Conservation (phyloP, 1,140 invertebrate species). For the Drosophila carrolli region DNA sequence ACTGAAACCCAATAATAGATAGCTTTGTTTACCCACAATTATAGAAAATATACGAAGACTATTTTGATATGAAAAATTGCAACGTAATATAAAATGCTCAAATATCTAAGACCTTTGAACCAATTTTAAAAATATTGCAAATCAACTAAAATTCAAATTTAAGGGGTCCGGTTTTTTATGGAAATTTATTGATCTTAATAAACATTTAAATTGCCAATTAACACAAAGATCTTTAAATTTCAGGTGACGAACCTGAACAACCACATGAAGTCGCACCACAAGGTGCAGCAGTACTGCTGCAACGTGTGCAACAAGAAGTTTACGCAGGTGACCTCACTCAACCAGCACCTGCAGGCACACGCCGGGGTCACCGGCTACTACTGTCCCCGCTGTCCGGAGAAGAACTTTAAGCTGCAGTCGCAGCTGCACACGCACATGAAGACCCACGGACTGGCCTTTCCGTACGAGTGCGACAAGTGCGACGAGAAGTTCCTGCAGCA, state of each 20-base stretch:
- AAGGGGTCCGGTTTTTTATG: no score
- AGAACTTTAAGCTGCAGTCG: constrained; percentile 83
- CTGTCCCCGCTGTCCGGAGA: constrained; percentile 83
- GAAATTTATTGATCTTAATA: no score
- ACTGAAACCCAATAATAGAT: no score
- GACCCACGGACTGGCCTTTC: constrained; percentile 79
- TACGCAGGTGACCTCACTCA: constrained; percentile 84
- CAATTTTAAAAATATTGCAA: no score
- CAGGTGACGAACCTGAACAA: constrained; percentile 84
- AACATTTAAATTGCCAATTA: background rate
- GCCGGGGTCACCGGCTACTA: constrained; percentile 83
- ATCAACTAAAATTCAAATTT: no score
- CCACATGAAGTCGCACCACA: constrained; percentile 84
- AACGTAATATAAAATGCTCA: no score
- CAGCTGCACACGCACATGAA: constrained; percentile 84
- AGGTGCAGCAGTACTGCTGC: constrained; percentile 84
- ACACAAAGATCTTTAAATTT: background rate
- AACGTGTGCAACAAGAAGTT: constrained; percentile 84
- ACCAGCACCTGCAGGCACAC: constrained; percentile 84
- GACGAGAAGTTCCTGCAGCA: constrained; percentile 84
- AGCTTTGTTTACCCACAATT: no score
- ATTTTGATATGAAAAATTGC: no score
- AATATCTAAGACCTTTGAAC: no score
- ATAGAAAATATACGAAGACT: no score
- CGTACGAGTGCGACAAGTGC: constrained; percentile 81